phyloP scores from a whole-genome alignment of 1,140 invertebrate species.

The Helicorthomorpha holstii region DNA sequence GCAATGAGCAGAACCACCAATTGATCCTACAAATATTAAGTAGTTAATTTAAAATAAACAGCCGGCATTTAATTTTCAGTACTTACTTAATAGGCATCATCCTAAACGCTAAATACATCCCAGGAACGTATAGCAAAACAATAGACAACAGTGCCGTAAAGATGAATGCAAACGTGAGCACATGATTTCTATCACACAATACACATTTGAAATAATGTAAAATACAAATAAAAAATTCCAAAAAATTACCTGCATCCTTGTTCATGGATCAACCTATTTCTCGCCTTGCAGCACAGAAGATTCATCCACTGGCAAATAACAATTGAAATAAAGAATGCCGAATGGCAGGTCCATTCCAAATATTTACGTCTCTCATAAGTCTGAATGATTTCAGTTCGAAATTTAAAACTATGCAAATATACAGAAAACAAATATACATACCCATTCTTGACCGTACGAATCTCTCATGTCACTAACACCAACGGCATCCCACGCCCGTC shows the following conservation, averaged over 20 bases:
- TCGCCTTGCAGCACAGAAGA: constrained; percentile 47
- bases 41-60: no score
- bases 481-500: constrained; percentile 35
- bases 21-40: no score
- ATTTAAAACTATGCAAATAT: background rate
- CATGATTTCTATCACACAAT: constrained; percentile 33
- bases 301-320: constrained; percentile 54
- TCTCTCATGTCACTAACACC: constrained; percentile 37
- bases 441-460: constrained; percentile 44
- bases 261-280: constrained; percentile 40
- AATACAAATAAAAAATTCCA: background rate
- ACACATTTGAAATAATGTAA: no score
- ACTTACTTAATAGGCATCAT: constrained; percentile 35
- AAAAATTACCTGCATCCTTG: constrained; percentile 42
- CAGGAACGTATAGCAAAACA: constrained; percentile 50
- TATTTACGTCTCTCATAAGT: constrained; percentile 41
- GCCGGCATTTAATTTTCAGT: no score
- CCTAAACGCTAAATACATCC: constrained; percentile 41
- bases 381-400: constrained; percentile 21
- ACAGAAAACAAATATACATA: constrained; percentile 13
- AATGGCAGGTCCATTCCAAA: constrained; percentile 46
- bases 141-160: constrained; percentile 51
- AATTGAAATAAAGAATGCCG: constrained; percentile 47
- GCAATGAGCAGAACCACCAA: constrained; percentile 34
- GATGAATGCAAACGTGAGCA: constrained; percentile 56